Evolutionary conservation across 2,113 vertebrate genomes (phyloP).

Genomic region (Notarius lentiginosus): DNA sequence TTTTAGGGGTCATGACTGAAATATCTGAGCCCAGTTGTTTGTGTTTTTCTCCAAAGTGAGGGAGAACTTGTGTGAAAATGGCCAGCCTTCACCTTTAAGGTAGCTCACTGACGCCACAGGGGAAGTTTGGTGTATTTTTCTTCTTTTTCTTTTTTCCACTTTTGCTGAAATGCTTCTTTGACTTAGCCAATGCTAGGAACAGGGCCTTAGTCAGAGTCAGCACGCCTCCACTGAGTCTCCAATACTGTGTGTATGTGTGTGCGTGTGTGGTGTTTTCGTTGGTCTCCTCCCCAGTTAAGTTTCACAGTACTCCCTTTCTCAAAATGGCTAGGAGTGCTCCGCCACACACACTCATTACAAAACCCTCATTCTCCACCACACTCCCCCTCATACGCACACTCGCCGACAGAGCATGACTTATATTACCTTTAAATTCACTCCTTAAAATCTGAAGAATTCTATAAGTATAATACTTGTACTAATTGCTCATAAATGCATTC

Average conservation of each 20-base stretch:
- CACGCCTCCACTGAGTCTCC: conserved; percentile 32
- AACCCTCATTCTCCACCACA: conserved; percentile 43
- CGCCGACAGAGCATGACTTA: background rate
- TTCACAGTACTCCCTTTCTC: conserved; percentile 56
- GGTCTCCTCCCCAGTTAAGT: conserved; percentile 56
- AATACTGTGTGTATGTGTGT: conserved; percentile 27
- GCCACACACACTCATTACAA: conserved; percentile 52
- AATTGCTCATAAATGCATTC: background rate
- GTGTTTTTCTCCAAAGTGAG: conserved; percentile 22
- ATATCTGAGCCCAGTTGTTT: conserved; percentile 32
- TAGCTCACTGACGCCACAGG: conserved; percentile 53
- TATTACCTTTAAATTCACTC: conserved; percentile 14
- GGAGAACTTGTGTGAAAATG: conserved; percentile 17
- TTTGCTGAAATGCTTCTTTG: conserved; percentile 55
- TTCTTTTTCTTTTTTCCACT: conserved; percentile 45
- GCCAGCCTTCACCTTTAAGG: conserved; percentile 48
- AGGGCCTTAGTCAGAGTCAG: conserved; percentile 48
- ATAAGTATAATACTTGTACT: background rate
- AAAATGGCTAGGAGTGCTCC: conserved; percentile 43
- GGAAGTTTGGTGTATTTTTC: conserved; percentile 52
- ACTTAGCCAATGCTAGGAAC: conserved; percentile 42
- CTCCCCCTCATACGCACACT: conserved; percentile 16
- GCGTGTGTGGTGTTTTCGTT: conserved; percentile 50
- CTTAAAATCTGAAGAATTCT: background rate
- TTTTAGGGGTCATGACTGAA: conserved; percentile 27